Base-by-base conservation (phyloP, 1,140 invertebrate genomes). In the Eriocheir sinensis region DNA sequence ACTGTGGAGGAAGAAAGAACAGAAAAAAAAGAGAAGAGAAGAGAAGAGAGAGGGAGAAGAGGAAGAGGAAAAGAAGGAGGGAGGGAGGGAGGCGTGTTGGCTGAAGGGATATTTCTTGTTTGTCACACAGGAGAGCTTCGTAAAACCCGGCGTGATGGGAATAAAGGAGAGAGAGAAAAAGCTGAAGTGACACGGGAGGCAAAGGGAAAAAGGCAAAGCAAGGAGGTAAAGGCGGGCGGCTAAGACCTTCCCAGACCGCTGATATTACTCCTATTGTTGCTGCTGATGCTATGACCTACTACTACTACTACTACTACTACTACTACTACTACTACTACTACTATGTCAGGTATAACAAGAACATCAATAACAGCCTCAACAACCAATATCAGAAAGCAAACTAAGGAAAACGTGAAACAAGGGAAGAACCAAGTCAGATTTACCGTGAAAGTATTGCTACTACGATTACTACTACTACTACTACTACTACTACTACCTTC, bases 41-140 rank as follows among this genome's bases (percentile, higher is more conserved):
- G 21, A 21, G 53, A 72, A n/a, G 60, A 72, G 60, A n/a, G 21
- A 72, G 60, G 21, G 27, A 21, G 21, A n/a, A n/a, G 27, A 72
- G 60, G n/a, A n/a, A 8, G 27, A 72, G 60, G 8, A n/a, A n/a
- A 72, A n/a, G 21, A n/a, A 21, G 12, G 60, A 72, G 27, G 60
- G 60, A 72, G 60, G 60, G 21, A 72, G 60, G 60, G 60, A 72
- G 27, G 21, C n/a, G 60, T 72, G 60, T 72, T 72, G 60, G 60
- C 60, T 72, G 60, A n/a, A 72, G 60, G 60, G 60, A 72, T 72
- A 72, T 72, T 72, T 72, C 60, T 72, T 72, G 60, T 72, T 72
- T 72, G 60, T 72, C 60, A 72, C 60, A 72, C 60, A 72, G 21
- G n/a, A 27, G 60, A 72, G 60, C 9, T 72, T 72, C 60, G 60